phyloP scores from a whole-genome alignment of 1,140 invertebrate genomes.

The Drosophila aff. region DNA sequence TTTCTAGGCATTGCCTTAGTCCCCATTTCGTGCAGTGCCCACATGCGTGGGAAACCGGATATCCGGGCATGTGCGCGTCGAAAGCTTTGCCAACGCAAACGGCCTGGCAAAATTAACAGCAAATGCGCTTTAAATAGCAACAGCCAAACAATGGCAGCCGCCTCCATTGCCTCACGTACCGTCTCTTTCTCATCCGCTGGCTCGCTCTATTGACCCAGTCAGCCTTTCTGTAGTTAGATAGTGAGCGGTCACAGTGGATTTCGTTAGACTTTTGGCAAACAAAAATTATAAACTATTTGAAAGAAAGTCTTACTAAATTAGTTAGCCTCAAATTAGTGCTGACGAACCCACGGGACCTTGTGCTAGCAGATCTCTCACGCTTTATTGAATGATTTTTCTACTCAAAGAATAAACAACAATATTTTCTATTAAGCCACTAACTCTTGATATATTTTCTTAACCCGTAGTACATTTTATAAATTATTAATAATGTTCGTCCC shows the following conservation, averaged over 20 bases:
- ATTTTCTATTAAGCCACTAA: too few relatives aligned
- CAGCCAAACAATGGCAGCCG: constrained; percentile 63
- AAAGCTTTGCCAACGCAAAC: constrained; percentile 66
- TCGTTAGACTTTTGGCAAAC: background rate
- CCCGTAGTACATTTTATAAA: too few relatives aligned
- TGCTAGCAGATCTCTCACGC: background rate
- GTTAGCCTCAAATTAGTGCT: background rate
- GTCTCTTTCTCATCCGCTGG: constrained; percentile 19
- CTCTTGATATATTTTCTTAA: too few relatives aligned
- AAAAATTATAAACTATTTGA: background rate
- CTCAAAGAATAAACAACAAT: too few relatives aligned
- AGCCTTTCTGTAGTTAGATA: constrained; percentile 42
- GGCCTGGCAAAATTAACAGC: constrained; percentile 78
- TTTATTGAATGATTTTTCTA: background rate
- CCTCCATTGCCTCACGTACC: constrained; percentile 13
- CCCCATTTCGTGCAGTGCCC: constrained; percentile 10
- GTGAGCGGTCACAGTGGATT: constrained; percentile 11
- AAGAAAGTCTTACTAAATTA: rapidly evolving
- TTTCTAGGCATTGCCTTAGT: too few relatives aligned
- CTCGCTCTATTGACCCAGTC: constrained; percentile 77
- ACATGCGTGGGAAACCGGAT: constrained; percentile 59
- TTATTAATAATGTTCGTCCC: background rate
- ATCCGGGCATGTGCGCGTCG: constrained; percentile 75
- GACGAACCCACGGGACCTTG: rapidly evolving
- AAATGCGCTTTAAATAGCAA: constrained; percentile 81